Percentiles rank a stretch among this genome's conserved stretches.
phyloP scores from a whole-genome alignment of 2,888 invertebrate genomes.

The Lacanobia oleracea region DNA sequence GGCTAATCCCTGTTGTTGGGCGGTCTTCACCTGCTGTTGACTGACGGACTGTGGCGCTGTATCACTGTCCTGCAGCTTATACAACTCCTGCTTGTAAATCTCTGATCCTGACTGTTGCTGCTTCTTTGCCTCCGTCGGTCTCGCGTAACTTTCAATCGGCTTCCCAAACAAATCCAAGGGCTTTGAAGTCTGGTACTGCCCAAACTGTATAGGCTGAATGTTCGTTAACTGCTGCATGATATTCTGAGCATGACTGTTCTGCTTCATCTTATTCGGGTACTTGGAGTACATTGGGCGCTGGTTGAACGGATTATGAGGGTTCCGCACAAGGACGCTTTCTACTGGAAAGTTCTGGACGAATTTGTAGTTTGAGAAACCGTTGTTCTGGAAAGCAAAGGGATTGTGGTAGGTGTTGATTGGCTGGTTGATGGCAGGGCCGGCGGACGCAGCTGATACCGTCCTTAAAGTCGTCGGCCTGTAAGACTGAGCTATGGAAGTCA shows the following conservation, averaged over 20 bases:
- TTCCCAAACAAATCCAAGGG: slow-evolving; percentile 82
- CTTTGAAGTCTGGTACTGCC: slow-evolving; percentile 80
- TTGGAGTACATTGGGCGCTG: slow-evolving; percentile 82
- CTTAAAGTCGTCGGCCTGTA: slow-evolving; percentile 86
- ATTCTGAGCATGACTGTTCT: slow-evolving; percentile 74
- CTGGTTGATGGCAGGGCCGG: slow-evolving; percentile 78
- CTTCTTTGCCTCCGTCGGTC: slow-evolving; percentile 77
- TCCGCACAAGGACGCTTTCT: slow-evolving; percentile 83
- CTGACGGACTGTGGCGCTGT: slow-evolving; percentile 81
- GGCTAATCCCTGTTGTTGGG: slow-evolving; percentile 79
- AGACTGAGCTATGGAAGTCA: slow-evolving; percentile 87
- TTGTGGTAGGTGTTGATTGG: slow-evolving; percentile 87
- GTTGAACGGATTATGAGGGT: slow-evolving; percentile 83
- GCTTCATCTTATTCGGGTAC: slow-evolving; percentile 82
- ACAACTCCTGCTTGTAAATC: slow-evolving; percentile 85
- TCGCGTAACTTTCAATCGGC: slow-evolving; percentile 79
- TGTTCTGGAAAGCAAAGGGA: slow-evolving; percentile 83
- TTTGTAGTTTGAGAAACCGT: slow-evolving; percentile 82
- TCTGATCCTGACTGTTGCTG: slow-evolving; percentile 74
- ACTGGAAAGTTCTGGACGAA: slow-evolving; percentile 84
- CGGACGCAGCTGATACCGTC: slow-evolving; percentile 76
- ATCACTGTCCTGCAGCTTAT: slow-evolving; percentile 83
- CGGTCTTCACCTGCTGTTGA: slow-evolving; percentile 86
- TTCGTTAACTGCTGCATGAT: slow-evolving; percentile 84
- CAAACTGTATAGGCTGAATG: slow-evolving; percentile 84